A percentile compares a stretch with the other conserved stretches of the same genome.
These are phyloP conservation scores for Stigmatopora argus DNA, from an alignment of 2,113 vertebrate species.

Conservation along the genomic window DNA sequence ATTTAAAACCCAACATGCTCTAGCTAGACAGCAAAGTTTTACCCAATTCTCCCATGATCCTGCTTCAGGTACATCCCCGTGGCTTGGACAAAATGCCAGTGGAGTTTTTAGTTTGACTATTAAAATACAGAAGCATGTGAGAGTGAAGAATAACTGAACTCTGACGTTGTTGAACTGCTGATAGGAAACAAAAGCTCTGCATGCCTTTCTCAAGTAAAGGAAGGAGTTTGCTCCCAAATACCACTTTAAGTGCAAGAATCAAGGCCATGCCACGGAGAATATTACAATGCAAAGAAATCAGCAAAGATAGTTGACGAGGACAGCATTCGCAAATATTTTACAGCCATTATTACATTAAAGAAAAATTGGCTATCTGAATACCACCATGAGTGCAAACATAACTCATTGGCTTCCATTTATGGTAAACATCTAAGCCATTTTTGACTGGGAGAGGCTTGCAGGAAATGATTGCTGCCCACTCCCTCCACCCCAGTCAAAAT, in stretches of 20 bases:
- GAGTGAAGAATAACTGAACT: constrained; percentile 21
- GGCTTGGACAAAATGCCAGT: constrained; percentile 32
- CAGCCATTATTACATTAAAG: too few species aligned
- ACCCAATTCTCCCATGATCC: constrained; percentile 41
- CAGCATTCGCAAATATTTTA: too few species aligned
- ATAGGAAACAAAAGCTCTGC: constrained; percentile 41
- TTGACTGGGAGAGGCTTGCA: too few species aligned
- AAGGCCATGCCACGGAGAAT: not conserved
- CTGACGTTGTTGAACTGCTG: constrained; percentile 20
- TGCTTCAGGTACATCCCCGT: constrained; percentile 15
- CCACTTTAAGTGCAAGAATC: not conserved
- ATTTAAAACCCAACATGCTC: constrained; percentile 16
- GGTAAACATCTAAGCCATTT: too few species aligned
- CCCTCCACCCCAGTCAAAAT: too few species aligned
- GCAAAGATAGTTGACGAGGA: not conserved
- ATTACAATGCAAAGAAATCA: not conserved
- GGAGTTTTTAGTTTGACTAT: constrained; percentile 41
- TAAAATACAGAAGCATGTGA: constrained; percentile 49
- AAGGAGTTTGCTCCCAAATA: not conserved
- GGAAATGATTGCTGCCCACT: too few species aligned
- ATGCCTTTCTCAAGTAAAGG: constrained; percentile 12
- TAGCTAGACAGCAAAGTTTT: constrained; percentile 13
- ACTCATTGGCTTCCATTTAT: too few species aligned
- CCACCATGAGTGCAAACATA: too few species aligned
- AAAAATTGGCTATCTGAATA: too few species aligned